Conservation (phyloP, 2,797 vertebrate species). For the Enteromius unitaeniatus region DNA sequence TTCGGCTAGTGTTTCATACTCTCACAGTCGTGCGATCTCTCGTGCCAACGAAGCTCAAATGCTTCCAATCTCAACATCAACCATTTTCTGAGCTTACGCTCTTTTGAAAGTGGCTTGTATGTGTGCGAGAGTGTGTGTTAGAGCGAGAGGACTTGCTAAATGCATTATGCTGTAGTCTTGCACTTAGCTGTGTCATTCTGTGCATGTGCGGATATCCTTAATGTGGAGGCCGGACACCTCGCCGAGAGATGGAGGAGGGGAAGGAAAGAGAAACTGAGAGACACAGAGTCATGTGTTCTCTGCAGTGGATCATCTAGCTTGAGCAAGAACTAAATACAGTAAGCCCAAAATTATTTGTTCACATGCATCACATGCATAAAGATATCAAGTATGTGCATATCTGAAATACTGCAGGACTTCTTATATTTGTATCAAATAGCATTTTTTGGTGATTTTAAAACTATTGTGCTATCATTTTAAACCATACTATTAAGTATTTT, state of each 20-base stretch:
- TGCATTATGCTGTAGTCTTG: constrained; percentile 61
- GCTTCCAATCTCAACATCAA: constrained; percentile 46
- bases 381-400: background rate
- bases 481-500: background rate
- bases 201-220: constrained; percentile 60
- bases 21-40: constrained; percentile 64
- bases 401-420: background rate
- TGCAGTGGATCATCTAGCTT: constrained; percentile 48
- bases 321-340: constrained; percentile 10
- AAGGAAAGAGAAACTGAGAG: constrained; percentile 25
- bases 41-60: background rate
- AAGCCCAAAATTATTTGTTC: background rate
- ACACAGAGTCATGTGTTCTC: constrained; percentile 6
- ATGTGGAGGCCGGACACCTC: constrained; percentile 55
- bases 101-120: constrained; percentile 22
- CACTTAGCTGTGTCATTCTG: constrained; percentile 65
- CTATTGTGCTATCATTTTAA: background rate
- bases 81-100: constrained; percentile 42
- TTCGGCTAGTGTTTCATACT: constrained; percentile 46
- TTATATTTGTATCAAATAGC: background rate
- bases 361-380: background rate
- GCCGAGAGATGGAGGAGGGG: constrained; percentile 32
- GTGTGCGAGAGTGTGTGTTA: constrained; percentile 7
- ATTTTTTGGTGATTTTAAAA: background rate
- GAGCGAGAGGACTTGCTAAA: constrained; percentile 61